These are phyloP conservation scores for Nasonovia ribisnigri DNA, from an alignment of 2,888 invertebrate species.

Conservation along the genomic window DNA sequence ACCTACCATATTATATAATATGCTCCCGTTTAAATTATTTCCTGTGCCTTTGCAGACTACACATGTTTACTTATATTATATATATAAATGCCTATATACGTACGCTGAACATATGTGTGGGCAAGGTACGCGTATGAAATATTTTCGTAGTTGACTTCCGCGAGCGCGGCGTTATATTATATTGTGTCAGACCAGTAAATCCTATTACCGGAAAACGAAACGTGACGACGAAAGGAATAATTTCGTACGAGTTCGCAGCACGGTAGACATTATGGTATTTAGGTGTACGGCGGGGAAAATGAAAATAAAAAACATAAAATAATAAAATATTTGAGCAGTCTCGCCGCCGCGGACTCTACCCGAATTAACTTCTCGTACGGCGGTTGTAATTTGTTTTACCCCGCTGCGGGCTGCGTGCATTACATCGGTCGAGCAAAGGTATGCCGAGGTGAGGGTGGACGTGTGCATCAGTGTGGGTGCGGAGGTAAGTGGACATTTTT, in stretches of 20 bases:
- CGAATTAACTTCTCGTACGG: constrained; percentile 22
- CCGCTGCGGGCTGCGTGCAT: not conserved
- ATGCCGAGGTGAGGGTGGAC: not conserved
- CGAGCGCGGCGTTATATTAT: not conserved
- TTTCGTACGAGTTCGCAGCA: not conserved
- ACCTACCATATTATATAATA: constrained; percentile 21
- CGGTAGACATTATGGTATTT: no score
- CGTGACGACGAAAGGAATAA: constrained; percentile 37
- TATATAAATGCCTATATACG: not conserved
- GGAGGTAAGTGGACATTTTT: constrained; percentile 46
- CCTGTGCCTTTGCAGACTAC: not conserved
- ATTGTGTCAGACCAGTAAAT: constrained; percentile 38
- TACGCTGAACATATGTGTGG: not conserved
- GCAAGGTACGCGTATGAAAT: not conserved
- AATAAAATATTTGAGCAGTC: not conserved
- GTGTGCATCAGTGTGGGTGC: not conserved
- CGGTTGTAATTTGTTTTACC: constrained; percentile 6
- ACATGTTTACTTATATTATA: not conserved
- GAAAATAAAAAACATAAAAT: not conserved
- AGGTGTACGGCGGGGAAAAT: not conserved
- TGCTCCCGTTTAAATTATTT: constrained; percentile 27
- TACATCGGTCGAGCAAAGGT: not conserved
- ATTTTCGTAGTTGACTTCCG: constrained; percentile 22
- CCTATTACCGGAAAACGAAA: constrained; percentile 46
- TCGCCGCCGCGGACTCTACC: not conserved